phyloP scores from a whole-genome alignment of 2,797 vertebrate species.

The Babyrousa celebensis region DNA sequence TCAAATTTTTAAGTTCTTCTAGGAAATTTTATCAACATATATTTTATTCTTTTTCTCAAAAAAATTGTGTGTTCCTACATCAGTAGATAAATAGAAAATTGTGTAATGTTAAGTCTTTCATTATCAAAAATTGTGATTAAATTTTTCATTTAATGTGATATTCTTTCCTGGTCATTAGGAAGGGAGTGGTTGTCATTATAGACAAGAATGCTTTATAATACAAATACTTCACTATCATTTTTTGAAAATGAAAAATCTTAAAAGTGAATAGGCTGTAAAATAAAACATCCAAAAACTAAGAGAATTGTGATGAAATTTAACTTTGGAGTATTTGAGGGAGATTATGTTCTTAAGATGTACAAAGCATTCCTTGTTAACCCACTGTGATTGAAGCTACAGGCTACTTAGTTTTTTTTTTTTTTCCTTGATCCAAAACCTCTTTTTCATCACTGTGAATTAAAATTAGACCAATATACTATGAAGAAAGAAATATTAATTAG shows the following conservation, averaged over 20 bases:
- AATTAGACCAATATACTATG: conserved; percentile 75
- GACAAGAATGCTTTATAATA: background rate
- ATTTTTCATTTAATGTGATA: background rate
- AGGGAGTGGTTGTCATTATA: conserved; percentile 1
- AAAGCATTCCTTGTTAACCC: background rate
- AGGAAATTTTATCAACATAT: conserved; percentile 32
- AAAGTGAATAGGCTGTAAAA: background rate
- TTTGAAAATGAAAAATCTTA: conserved; percentile 19
- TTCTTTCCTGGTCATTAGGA: conserved; percentile 55
- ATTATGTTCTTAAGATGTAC: background rate
- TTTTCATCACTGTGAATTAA: conserved; percentile 49
- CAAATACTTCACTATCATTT: background rate
- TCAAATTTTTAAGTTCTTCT: conserved; percentile 68
- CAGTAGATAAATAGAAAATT: conserved; percentile 42
- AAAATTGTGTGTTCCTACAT: conserved; percentile 45
- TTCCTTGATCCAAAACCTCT: background rate
- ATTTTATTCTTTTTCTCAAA: conserved; percentile 76
- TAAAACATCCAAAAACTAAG: conserved; percentile 22
- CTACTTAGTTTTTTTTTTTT: conserved; percentile 24
- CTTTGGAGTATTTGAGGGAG: background rate
- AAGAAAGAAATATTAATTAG: conserved; percentile 55
- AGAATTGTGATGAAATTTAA: background rate
- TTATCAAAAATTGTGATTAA: background rate
- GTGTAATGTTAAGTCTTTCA: conserved; percentile 7
- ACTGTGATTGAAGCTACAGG: conserved; percentile 34